Evolutionary conservation across 2,888 invertebrate genomes (phyloP).

Genomic region (Callyntrura guangdongensis): DNA sequence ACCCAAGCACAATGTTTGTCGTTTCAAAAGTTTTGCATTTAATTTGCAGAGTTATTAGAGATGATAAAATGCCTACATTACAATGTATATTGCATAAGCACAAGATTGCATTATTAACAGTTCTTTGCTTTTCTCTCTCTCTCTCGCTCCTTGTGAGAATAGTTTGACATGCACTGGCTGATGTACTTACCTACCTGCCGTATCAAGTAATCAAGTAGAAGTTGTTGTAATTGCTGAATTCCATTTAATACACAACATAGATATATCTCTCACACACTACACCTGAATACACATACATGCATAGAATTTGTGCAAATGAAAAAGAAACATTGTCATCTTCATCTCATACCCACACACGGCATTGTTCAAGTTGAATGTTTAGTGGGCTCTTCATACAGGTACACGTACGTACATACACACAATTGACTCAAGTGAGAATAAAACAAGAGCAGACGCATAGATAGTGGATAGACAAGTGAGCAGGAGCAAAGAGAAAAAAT

Average conservation of each 20-base stretch:
- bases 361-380: too few species aligned
- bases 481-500: background rate
- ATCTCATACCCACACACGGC: too few species aligned
- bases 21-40: background rate
- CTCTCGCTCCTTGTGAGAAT: background rate
- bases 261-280: background rate
- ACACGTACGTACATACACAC: too few species aligned
- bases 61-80: background rate
- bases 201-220: constrained; percentile 9
- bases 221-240: constrained; percentile 18
- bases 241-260: background rate
- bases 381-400: too few species aligned
- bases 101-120: too few species aligned
- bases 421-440: background rate
- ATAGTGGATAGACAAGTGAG: too few species aligned
- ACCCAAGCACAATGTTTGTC: background rate
- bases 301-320: background rate
- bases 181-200: background rate
- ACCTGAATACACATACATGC: constrained; percentile 7
- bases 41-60: constrained; percentile 3
- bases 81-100: background rate
- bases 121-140: background rate
- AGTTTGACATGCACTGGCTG: background rate
- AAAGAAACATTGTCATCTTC: background rate
- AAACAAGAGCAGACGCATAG: constrained; percentile 48